Conservation (phyloP, 2,888 invertebrate genomes). For the Acleris holmiana region DNA sequence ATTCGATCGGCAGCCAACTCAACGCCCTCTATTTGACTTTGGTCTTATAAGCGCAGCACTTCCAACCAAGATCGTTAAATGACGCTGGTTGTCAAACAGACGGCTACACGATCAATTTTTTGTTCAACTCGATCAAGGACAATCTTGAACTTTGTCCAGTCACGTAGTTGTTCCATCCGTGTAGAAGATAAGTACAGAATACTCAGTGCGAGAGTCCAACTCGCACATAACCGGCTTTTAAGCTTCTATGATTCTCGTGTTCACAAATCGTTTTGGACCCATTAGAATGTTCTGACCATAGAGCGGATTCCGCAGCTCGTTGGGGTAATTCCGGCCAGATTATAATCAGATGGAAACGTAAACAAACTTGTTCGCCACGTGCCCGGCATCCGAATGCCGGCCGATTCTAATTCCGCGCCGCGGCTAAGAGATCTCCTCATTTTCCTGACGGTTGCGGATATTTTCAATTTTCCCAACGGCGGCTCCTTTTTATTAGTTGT, state of each 20-base stretch:
- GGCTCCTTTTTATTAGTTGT: conserved; percentile 81
- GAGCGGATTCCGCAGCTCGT: conserved; percentile 11
- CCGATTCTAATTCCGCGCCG: conserved; percentile 75
- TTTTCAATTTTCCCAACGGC: conserved; percentile 81
- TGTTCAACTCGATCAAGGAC: no score
- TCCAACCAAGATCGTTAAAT: no score
- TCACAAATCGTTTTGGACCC: not conserved
- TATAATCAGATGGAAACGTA: conserved; percentile 74
- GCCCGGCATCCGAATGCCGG: conserved; percentile 62
- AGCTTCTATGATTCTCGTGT: not conserved
- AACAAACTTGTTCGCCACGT: conserved; percentile 77
- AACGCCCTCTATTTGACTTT: no score
- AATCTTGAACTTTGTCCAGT: no score
- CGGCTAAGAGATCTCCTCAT: conserved; percentile 76
- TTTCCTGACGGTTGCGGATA: conserved; percentile 81
- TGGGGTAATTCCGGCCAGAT: conserved; percentile 27
- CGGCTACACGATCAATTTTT: no score
- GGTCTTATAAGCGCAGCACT: no score
- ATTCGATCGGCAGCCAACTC: no score
- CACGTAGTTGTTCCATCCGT: no score
- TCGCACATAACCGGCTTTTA: no score
- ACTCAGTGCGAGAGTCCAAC: no score
- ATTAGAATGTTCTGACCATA: not conserved
- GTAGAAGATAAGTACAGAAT: no score
- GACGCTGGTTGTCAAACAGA: no score